These are phyloP conservation scores for Fistularia commersonii DNA, from an alignment of 2,797 vertebrate genomes.

Conservation along the genomic window DNA sequence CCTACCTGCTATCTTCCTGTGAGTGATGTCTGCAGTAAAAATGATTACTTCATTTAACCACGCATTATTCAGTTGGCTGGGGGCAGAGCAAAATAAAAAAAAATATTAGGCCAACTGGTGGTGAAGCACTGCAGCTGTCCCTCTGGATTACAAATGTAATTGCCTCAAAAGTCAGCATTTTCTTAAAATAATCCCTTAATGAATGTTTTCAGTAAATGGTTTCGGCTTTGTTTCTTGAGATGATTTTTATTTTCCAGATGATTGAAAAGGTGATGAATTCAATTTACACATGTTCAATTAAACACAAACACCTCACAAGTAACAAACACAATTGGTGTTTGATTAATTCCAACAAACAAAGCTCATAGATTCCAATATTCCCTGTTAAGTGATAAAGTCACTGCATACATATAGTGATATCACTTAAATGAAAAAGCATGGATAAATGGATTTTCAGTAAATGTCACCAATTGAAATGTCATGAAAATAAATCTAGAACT, in stretches of 20 bases:
- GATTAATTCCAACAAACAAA: slow-evolving; percentile 4
- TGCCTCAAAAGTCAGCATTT: slow-evolving; percentile 26
- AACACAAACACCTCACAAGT: slow-evolving; percentile 21
- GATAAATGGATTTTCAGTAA: slow-evolving; percentile 78
- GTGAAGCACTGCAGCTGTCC: slow-evolving; percentile 61
- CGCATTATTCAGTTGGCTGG: slow-evolving; percentile 73
- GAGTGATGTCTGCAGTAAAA: slow-evolving; percentile 78
- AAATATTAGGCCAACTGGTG: slow-evolving; percentile 56
- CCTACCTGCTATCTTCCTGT: slow-evolving; percentile 75
- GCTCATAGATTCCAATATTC: slow-evolving; percentile 34
- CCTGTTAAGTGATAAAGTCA: slow-evolving; percentile 68
- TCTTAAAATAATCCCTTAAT: slow-evolving; percentile 18
- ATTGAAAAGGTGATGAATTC: too few relatives aligned
- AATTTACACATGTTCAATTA: slow-evolving; percentile 19
- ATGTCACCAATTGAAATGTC: slow-evolving; percentile 65
- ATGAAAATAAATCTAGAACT: slow-evolving; percentile 36
- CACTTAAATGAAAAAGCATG: slow-evolving; percentile 40
- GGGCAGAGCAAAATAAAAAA: slow-evolving; percentile 65
- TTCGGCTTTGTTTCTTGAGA: too few relatives aligned
- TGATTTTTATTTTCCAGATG: too few relatives aligned
- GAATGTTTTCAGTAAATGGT: background rate
- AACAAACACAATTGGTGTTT: too few relatives aligned
- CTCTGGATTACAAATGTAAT: slow-evolving; percentile 42
- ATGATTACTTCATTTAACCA: slow-evolving; percentile 82
- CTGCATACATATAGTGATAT: slow-evolving; percentile 61